Base-by-base conservation (phyloP, 2,797 vertebrate species). In the Lagocephalus sceleratus region DNA sequence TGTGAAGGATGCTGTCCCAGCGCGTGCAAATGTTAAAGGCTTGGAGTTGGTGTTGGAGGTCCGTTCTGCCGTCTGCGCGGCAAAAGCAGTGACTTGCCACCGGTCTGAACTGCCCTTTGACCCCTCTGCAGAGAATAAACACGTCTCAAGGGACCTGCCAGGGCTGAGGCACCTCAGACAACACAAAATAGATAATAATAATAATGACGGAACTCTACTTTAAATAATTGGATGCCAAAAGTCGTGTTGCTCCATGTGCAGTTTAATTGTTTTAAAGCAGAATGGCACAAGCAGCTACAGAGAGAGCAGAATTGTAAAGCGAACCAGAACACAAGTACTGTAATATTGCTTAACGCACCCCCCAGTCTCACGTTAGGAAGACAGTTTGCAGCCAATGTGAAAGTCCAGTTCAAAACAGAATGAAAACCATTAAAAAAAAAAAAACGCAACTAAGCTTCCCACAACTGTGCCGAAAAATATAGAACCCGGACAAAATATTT, bases 331-430 rank as follows among this genome's bases (percentile, higher is more conserved):
- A 69, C 51, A 65, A 64, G 50, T 60, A 64, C 17, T 43, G 49
- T 81, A 76, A 75, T 88, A 83, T 86, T 84, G 81, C 84, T 84
- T 75, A 59, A 77, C 79, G 68, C 72, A 81, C 59, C 43, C 68
- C 59, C 70, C 56, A 70, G 45, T 71, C 57, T 59, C 54, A 72
- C 59, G 70, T 80, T 63, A 79, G 83, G 83, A 87, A 87, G 81
- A 88, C 82, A 56, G 56, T 64, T 71, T 72, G 75, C 54, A 65
- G 68, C 71, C 60, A 10, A 67, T 73, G 68, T 47, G 67, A 80
- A 76, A 81, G 44, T 41, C 52, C 62, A 61, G 39, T 60, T 72
- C 64, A 53, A 76, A 77, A 54, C 51, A 54, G 73, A 57, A 6
- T 71, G 63, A 80, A 81, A 77, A 75, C 64, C 62, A 71, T 59